These are phyloP conservation scores for Dolichomitus sp. DNA, from an alignment of 2,888 invertebrate species.

Conservation along the genomic window DNA sequence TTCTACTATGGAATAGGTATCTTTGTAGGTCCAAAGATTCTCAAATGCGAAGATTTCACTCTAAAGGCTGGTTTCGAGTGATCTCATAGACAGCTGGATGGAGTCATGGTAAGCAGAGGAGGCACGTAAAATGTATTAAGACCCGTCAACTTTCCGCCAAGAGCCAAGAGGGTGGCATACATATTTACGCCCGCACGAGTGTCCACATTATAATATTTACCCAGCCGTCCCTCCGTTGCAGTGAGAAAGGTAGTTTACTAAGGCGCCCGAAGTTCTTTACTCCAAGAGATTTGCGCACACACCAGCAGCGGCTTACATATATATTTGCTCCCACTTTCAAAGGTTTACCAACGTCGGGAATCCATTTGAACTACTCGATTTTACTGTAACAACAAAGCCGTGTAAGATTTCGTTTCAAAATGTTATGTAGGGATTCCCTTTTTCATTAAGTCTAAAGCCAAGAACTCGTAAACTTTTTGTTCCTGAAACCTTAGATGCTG, in stretches of 20 bases:
- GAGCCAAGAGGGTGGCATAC: constrained; percentile 55
- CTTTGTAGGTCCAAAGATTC: background rate
- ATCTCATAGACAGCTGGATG: constrained; percentile 24
- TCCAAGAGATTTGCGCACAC: constrained; percentile 28
- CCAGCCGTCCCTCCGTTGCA: constrained; percentile 63
- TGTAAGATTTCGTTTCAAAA: constrained; percentile 34
- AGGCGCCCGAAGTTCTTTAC: constrained; percentile 46
- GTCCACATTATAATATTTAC: constrained; percentile 68
- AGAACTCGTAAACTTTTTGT: background rate
- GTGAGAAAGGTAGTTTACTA: constrained; percentile 56
- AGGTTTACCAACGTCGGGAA: constrained; percentile 47
- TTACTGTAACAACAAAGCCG: constrained; percentile 34
- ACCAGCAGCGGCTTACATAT: constrained; percentile 12
- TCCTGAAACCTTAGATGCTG: background rate
- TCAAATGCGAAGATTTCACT: background rate
- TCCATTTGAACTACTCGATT: constrained; percentile 51
- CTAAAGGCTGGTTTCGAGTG: constrained; percentile 5
- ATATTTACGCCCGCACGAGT: constrained; percentile 59
- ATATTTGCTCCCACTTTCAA: constrained; percentile 35
- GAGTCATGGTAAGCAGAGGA: constrained; percentile 26
- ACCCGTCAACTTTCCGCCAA: constrained; percentile 66
- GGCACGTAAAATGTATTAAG: constrained; percentile 54
- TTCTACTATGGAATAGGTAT: background rate
- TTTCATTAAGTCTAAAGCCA: background rate
- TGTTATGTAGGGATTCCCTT: constrained; percentile 18